phyloP scores from a whole-genome alignment of 2,113 vertebrate species.

The Sander vitreus region DNA sequence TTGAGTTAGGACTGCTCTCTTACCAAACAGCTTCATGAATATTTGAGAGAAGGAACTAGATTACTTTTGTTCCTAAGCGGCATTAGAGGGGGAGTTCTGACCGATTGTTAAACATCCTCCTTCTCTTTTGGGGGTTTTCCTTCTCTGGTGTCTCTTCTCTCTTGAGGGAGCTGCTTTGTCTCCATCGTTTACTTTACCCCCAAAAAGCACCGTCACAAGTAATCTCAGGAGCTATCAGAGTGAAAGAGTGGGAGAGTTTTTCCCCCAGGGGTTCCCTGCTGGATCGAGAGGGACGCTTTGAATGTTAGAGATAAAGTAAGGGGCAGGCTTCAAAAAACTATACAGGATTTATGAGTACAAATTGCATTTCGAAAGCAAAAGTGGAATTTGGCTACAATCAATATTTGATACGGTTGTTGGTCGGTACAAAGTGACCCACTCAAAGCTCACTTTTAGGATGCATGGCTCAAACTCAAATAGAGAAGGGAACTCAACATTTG shows the following conservation, averaged over 20 bases:
- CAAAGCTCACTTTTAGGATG: background rate
- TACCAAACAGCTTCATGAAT: slow-evolving; percentile 55
- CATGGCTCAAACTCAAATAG: background rate
- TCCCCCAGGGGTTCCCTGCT: slow-evolving; percentile 10
- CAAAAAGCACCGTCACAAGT: background rate
- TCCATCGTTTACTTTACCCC: slow-evolving; percentile 17
- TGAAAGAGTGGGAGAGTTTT: slow-evolving; percentile 15
- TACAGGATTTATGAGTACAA: too few species aligned
- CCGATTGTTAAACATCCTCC: background rate
- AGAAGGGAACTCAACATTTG: background rate
- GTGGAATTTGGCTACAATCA: background rate
- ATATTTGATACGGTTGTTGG: background rate
- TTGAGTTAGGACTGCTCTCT: slow-evolving; percentile 22
- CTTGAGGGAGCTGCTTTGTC: slow-evolving; percentile 2
- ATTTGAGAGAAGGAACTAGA: slow-evolving; percentile 44
- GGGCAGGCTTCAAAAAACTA: background rate
- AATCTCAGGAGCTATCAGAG: slow-evolving; percentile 22
- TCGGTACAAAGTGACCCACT: background rate
- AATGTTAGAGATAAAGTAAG: background rate
- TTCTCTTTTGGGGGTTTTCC: background rate
- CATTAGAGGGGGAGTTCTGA: background rate
- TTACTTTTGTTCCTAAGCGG: slow-evolving; percentile 13
- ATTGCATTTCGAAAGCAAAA: background rate
- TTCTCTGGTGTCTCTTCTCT: background rate
- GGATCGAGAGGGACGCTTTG: background rate